Conservation (phyloP, 1,140 invertebrate genomes). For the Mylabris phalerata region DNA sequence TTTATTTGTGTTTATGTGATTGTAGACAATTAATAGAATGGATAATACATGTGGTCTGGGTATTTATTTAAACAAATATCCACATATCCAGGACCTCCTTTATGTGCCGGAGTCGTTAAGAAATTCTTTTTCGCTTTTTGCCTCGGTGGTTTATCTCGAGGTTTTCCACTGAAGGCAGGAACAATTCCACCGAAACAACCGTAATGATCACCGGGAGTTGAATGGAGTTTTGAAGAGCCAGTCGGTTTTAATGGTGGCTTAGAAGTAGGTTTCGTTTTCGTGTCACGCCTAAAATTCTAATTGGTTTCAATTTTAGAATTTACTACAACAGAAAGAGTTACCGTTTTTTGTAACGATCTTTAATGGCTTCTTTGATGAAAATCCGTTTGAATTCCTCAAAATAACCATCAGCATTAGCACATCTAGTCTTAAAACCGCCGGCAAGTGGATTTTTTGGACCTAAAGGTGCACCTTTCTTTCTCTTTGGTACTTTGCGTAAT, state of each 20-base stretch:
- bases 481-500: conserved; percentile 7
- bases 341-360: conserved; percentile 13
- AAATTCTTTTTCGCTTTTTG: conserved; percentile 20
- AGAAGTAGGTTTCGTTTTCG: conserved; percentile 20
- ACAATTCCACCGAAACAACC: conserved; percentile 35
- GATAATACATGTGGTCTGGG: conserved; percentile 33
- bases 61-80: conserved; percentile 37
- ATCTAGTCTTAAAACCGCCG: conserved; percentile 28
- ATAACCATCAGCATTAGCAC: conserved; percentile 36
- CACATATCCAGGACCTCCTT: conserved; percentile 39
- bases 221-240: conserved; percentile 29
- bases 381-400: conserved; percentile 37
- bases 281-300: no score
- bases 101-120: conserved; percentile 31
- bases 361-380: conserved; percentile 33
- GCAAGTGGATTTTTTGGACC: background rate
- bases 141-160: conserved; percentile 13
- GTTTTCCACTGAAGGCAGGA: conserved; percentile 27
- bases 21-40: no score
- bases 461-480: background rate
- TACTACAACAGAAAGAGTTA: background rate
- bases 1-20: background rate
- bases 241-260: conserved; percentile 26
- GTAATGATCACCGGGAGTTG: conserved; percentile 37
- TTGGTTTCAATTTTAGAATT: no score